These are phyloP conservation scores for Puffinus mauretanicus DNA, from an alignment of 2,113 vertebrate genomes.

Conservation along the genomic window DNA sequence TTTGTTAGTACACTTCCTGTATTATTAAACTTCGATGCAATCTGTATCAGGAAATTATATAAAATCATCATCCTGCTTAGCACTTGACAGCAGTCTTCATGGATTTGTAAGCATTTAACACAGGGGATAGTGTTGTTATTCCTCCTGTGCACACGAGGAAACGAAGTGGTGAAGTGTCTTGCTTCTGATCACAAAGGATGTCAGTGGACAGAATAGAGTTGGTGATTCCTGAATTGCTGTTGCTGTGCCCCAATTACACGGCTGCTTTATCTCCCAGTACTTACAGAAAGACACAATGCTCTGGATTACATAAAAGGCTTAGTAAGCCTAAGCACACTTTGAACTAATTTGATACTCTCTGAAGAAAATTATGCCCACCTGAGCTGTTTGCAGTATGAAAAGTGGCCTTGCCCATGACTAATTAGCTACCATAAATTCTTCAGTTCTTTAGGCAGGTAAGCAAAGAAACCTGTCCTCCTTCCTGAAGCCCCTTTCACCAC, in stretches of 20 bases:
- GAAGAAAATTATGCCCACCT: background rate
- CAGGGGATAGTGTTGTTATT: accelerated
- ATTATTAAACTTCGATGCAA: background rate
- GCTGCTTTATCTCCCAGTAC: background rate
- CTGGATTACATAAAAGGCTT: background rate
- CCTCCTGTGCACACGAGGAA: background rate
- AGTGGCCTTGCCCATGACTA: background rate
- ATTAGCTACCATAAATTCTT: background rate
- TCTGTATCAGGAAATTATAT: background rate
- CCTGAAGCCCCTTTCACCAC: background rate
- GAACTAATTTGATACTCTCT: background rate
- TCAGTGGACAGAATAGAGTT: background rate
- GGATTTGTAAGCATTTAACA: background rate
- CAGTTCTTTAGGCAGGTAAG: background rate
- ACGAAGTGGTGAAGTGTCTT: accelerated
- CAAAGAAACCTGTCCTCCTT: background rate
- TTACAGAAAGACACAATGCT: background rate
- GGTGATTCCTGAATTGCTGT: background rate
- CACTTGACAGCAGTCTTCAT: background rate
- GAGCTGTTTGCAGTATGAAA: background rate
- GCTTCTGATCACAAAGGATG: background rate
- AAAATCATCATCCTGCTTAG: background rate
- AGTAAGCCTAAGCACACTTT: background rate
- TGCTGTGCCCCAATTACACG: background rate
- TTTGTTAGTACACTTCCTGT: background rate